Evolutionary conservation across 1,140 invertebrate species (phyloP).

Genomic region (Luehdorfia chinensis): DNA sequence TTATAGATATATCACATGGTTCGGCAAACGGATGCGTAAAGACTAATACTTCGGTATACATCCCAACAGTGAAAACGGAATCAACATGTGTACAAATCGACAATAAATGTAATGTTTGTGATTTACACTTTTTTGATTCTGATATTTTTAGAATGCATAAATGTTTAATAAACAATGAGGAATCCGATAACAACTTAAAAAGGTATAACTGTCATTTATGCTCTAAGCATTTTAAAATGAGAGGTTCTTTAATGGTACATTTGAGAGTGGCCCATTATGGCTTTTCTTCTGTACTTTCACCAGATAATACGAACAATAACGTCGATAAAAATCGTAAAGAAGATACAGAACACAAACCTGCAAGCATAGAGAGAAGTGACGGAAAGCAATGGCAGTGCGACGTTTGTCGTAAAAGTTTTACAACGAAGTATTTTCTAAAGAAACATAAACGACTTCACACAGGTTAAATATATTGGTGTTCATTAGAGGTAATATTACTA

Average conservation of each 20-base stretch:
- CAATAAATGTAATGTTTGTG: constrained; percentile 83
- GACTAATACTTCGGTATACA: constrained; percentile 27
- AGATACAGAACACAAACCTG: constrained; percentile 31
- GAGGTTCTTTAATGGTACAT: constrained; percentile 89
- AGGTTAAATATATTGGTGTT: constrained; percentile 74
- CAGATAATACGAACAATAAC: constrained; percentile 25
- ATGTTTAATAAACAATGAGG: constrained; percentile 83
- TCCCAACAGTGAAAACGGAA: constrained; percentile 53
- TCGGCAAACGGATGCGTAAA: constrained; percentile 27
- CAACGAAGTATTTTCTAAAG: constrained; percentile 93
- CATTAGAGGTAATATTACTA: constrained; percentile 64
- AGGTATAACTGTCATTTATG: constrained; percentile 87
- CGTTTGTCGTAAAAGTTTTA: constrained; percentile 89
- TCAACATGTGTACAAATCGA: constrained; percentile 37
- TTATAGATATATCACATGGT: constrained; percentile 53
- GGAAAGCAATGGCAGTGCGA: constrained; percentile 87
- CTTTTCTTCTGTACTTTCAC: constrained; percentile 35
- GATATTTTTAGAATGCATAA: constrained; percentile 85
- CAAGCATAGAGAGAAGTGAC: constrained; percentile 42
- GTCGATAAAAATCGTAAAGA: constrained; percentile 21
- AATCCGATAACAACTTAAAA: constrained; percentile 67
- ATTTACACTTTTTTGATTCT: constrained; percentile 82
- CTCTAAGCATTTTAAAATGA: constrained; percentile 87
- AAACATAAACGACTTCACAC: constrained; percentile 92
- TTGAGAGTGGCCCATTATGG: constrained; percentile 86